phyloP scores from a whole-genome alignment of 2,113 vertebrate species.

The Leucoraja erinaceus region DNA sequence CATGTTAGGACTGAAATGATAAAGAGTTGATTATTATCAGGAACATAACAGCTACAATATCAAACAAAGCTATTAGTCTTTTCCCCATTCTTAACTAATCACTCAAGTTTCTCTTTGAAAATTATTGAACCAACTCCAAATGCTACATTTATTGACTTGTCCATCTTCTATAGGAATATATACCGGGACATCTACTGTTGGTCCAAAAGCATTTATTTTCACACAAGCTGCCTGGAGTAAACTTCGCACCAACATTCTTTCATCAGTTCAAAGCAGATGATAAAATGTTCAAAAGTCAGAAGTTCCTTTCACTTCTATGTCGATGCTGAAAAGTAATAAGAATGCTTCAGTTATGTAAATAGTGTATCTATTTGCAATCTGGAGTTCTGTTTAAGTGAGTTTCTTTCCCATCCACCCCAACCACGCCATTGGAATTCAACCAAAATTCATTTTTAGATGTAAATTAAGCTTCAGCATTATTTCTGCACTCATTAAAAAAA shows the following conservation, averaged over 20 bases:
- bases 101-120: neutral
- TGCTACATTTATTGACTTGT: neutral
- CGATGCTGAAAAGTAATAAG: neutral
- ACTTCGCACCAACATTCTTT: neutral
- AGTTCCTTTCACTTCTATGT: neutral
- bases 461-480: neutral
- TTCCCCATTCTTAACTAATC: neutral
- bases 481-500: neutral
- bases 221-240: neutral
- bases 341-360: neutral
- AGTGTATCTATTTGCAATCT: neutral
- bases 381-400: neutral
- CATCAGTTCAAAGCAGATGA: neutral
- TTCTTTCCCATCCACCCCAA: neutral
- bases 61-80: neutral
- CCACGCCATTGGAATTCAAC: no score
- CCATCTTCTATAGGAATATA: neutral
- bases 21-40: neutral
- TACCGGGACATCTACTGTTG: neutral
- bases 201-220: no score
- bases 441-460: neutral
- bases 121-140: neutral
- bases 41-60: neutral
- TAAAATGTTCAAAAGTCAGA: neutral
- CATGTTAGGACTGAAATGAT: neutral